Evolutionary conservation across 2,888 invertebrate species (phyloP).

Genomic region (Eristalis pertinax): DNA sequence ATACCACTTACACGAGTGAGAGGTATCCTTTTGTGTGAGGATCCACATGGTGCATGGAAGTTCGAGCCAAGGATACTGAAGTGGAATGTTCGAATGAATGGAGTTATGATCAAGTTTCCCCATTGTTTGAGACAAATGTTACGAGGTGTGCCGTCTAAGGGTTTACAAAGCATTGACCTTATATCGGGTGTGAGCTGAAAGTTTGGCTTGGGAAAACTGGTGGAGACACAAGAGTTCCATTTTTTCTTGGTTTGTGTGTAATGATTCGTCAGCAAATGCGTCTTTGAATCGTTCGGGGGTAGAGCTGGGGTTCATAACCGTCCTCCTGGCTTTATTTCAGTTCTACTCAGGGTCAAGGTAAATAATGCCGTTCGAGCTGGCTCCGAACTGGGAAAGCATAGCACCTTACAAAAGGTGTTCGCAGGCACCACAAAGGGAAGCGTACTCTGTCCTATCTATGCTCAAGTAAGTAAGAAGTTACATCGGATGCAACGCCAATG

Average conservation of each 20-base stretch:
- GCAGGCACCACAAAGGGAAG: no score
- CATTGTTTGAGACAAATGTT: neutral
- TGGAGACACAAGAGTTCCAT: neutral
- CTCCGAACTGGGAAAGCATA: no score
- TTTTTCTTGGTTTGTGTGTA: neutral
- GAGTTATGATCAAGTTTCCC: neutral
- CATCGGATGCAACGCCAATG: no score
- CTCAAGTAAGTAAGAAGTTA: no score
- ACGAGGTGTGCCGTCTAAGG: neutral
- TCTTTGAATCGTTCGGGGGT: no score
- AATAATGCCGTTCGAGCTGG: no score
- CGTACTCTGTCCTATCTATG: no score
- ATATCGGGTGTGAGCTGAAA: neutral
- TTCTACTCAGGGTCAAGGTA: no score
- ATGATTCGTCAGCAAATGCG: no score
- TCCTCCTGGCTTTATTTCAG: no score
- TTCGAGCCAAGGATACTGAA: neutral
- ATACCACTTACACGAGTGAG: neutral
- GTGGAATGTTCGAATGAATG: neutral
- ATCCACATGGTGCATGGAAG: neutral
- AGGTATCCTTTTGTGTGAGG: constrained; percentile 13
- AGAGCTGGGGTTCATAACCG: no score
- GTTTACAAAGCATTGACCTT: neutral
- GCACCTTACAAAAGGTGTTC: no score
- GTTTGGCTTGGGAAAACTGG: neutral